These are phyloP conservation scores for Poecilia velifera DNA, from an alignment of 2,797 vertebrate species.

Conservation along the genomic window DNA sequence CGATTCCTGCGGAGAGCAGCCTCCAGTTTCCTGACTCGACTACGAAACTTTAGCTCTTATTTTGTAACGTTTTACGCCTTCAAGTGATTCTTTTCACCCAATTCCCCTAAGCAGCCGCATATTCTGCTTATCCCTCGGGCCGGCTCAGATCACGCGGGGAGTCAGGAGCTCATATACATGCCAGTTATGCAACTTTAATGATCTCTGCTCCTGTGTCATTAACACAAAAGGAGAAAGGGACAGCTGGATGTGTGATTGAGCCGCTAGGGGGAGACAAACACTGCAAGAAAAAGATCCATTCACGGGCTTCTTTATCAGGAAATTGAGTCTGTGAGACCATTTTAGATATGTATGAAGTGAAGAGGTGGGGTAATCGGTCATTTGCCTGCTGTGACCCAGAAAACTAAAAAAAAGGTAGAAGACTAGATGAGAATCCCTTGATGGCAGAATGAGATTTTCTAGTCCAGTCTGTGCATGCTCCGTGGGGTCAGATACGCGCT, in stretches of 20 bases:
- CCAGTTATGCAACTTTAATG: slow-evolving; percentile 45
- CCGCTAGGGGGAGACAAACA: slow-evolving; percentile 77
- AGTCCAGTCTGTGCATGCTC: not conserved
- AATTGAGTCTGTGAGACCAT: slow-evolving; percentile 34
- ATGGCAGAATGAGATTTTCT: not conserved
- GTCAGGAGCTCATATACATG: slow-evolving; percentile 6
- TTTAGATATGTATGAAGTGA: slow-evolving; percentile 23
- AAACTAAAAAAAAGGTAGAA: not conserved
- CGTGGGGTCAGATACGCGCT: no score
- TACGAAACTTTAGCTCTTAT: not conserved
- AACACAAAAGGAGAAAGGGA: not conserved
- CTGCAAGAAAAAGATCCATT: slow-evolving; percentile 11
- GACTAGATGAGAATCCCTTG: not conserved
- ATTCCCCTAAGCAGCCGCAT: not conserved
- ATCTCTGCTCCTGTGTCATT: slow-evolving; percentile 29
- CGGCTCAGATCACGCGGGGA: not conserved
- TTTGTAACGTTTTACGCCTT: not conserved
- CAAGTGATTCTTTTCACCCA: not conserved
- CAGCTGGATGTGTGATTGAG: not conserved
- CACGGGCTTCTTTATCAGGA: not conserved
- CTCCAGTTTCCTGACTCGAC: not conserved
- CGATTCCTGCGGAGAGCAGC: not conserved
- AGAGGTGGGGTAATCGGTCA: not conserved
- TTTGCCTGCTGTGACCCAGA: not conserved
- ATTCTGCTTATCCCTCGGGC: not conserved